A percentile compares a stretch with the other conserved stretches of the same genome.
Conservation (phyloP, 2,113 vertebrate genomes). For the Pluvianellus socialis region DNA sequence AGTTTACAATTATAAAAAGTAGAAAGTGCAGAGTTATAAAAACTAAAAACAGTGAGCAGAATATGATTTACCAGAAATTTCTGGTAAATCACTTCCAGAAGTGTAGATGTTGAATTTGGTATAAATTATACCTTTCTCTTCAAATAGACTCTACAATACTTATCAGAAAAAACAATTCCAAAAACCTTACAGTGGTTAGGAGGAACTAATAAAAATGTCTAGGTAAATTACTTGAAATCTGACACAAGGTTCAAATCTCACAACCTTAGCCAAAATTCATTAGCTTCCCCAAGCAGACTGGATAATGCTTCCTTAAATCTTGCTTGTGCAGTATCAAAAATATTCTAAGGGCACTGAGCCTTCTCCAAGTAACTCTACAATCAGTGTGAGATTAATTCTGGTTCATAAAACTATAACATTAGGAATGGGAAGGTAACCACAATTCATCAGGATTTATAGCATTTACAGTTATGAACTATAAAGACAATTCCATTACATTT, state of each 20-base stretch:
- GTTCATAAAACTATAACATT: background rate
- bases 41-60: background rate
- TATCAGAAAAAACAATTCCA: background rate
- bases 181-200: background rate
- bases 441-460: background rate
- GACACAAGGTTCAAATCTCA: background rate
- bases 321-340: background rate
- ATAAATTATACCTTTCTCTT: background rate
- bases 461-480: background rate
- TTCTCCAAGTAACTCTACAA: background rate
- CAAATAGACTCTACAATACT: background rate
- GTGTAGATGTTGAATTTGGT: background rate
- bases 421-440: background rate
- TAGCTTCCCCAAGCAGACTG: background rate
- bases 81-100: background rate
- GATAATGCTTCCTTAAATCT: background rate
- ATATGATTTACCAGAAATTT: background rate
- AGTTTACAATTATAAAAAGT: background rate
- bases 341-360: background rate
- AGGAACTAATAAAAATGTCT: background rate
- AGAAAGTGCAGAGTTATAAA: background rate
- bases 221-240: background rate
- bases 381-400: background rate
- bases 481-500: background rate
- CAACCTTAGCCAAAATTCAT: background rate